A percentile compares a stretch with the other conserved stretches of the same genome.
Evolutionary conservation across 2,888 invertebrate genomes (phyloP).

Genomic region (Sinotaia quadrata): DNA sequence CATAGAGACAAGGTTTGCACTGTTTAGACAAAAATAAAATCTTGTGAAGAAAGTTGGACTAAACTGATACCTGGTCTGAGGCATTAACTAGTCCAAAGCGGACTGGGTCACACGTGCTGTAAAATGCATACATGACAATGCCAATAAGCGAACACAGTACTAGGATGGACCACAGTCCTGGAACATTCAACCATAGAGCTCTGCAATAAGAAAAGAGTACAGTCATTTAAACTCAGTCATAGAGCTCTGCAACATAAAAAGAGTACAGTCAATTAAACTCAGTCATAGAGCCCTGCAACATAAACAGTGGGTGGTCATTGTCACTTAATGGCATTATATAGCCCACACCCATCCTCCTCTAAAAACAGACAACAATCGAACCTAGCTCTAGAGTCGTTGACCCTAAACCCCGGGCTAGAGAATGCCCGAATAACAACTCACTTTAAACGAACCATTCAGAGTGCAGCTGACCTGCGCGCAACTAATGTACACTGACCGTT

Average conservation of each 20-base stretch:
- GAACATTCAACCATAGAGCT: constrained; percentile 82
- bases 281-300: not conserved
- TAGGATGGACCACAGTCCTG: constrained; percentile 84
- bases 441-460: too few species aligned
- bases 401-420: too few species aligned
- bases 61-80: constrained; percentile 74
- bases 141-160: constrained; percentile 89
- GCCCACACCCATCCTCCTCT: too few species aligned
- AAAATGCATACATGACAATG: constrained; percentile 86
- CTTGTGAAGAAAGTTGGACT: not conserved
- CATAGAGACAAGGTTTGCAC: too few species aligned
- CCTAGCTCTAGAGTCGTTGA: too few species aligned
- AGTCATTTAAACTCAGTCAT: not conserved
- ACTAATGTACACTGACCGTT: too few species aligned
- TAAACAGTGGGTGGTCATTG: too few species aligned
- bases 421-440: too few species aligned
- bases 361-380: too few species aligned
- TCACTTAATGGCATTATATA: too few species aligned
- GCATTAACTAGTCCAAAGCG: constrained; percentile 76
- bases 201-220: not conserved
- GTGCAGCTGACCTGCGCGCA: too few species aligned
- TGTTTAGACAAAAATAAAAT: not conserved
- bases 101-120: constrained; percentile 88
- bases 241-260: not conserved
- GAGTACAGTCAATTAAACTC: not conserved